Base-by-base conservation (phyloP, 64 coral and sea anemone genomes). In the Porites australiensis region DNA sequence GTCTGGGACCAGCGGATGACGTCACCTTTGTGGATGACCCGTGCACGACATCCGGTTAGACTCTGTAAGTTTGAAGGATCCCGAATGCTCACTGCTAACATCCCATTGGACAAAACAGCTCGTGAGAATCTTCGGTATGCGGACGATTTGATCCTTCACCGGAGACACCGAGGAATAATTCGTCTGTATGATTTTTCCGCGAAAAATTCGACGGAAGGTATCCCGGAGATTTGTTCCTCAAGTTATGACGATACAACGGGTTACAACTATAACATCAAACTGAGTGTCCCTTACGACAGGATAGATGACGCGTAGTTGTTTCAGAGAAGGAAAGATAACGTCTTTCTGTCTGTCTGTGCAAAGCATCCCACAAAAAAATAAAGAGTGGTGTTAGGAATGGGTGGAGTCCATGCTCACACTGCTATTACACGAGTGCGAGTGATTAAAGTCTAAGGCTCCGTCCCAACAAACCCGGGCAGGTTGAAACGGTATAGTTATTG, bases 231-330 rank as follows among this genome's bases (percentile, higher is more conserved):
- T 90, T 95, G 94, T 59, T 95, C 78, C 4, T 98, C 96, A 0
- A 88, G 46, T 62, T 98, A 98, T 66, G 94, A 98, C 79, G 94
- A 98, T 64, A 98, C 90, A 13, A 59, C 87, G 14, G 96, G 96
- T 3, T 98, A 98, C 61, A 98, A 98, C 22, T 98, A 98, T 64
- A 98, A 98, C 53, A 98, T 98, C 44, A 92, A 92, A n/a, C 79
- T 98, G 11, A 92, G 85, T 46, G 93, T 92, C 58, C 96, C 96
- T 2, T 98, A 98, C 69, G 96, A 98, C 82, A 93, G 86, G 19
- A 98, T 98, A 64, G 70, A 93, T 8, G 45, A 63, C 21, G 37
- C 53, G 12, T 62, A 82, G 48, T 16, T 7, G 62, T 4, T 21
- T 0, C 13, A 13, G n/a, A 60, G 13, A 50, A 4, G 3, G 75